Conservation (phyloP, 2,888 invertebrate genomes). For the Epinotia brunnichana region DNA sequence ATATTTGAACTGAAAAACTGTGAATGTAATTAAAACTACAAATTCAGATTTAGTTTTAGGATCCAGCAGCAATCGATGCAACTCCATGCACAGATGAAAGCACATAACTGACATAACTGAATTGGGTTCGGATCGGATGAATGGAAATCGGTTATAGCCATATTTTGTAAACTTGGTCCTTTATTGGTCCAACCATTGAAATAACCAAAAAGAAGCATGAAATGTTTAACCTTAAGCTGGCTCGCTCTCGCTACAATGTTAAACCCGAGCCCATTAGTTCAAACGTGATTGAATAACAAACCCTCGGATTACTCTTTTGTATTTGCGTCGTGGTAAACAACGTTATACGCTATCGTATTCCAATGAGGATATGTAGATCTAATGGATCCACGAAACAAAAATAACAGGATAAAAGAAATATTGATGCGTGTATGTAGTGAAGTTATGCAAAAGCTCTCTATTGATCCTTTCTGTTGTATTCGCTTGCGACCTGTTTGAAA, state of each 20-base stretch:
- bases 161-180: too few species aligned
- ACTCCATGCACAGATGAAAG: too few species aligned
- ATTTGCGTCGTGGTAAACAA: conserved; percentile 18
- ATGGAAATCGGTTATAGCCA: too few species aligned
- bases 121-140: too few species aligned
- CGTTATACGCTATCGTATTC: background rate
- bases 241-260: background rate
- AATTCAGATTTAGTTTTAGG: too few species aligned
- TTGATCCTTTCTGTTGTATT: background rate
- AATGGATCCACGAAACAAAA: conserved; percentile 2
- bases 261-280: conserved; percentile 16
- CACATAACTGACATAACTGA: too few species aligned
- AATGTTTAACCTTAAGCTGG: background rate
- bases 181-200: too few species aligned
- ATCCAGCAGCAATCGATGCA: too few species aligned
- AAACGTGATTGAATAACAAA: conserved; percentile 30
- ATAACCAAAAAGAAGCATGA: background rate
- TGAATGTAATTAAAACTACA: too few species aligned
- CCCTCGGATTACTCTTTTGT: conserved; percentile 22
- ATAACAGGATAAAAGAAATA: conserved; percentile 15
- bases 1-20: too few species aligned
- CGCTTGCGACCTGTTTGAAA: background rate
- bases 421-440: background rate
- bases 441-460: conserved; percentile 10
- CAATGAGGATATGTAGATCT: conserved; percentile 8